Evolutionary conservation across 2,797 vertebrate genomes (phyloP), one percentile per base, ranked within the genome.

Genomic region (Gymnopithys bicolor): DNA sequence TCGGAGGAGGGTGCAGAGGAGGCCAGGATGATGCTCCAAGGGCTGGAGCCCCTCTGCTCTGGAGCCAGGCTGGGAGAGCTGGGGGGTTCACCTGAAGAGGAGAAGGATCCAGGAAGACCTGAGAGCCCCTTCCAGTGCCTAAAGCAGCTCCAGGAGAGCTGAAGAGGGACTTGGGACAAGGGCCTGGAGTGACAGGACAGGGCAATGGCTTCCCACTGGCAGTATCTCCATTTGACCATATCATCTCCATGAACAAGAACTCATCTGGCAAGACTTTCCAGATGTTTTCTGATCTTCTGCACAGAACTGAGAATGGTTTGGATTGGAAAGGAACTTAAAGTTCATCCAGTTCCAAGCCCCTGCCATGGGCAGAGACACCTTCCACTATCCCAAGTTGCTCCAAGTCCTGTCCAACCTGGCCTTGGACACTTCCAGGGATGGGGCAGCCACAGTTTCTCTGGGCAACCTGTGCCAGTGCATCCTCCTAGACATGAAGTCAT

Each of bases 11-110:
- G 21, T 25, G 4, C 56, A 63, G 69, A 68, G 41, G 48, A 68
- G 3, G 28, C 48, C 62, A 28, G 0, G 0, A 19, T 17, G 41
- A 1, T 82, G 48, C 2, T 41, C 25, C 2, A 0, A 6, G 48
- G 55, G 10, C 39, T 62, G 69, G 30, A 68, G 48, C 10, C 11
- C 14, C 62, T 75, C 76, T 66, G 59, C 45, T 52, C 53, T 68
- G 33, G 18, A 32, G 28, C 7, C 85, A 74, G 77, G 48, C 30
- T 81, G 53, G 39, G 60, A 48, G 21, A 81, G 46, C 46, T 81
- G 76, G n/a, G 11, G 11, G 8, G 68, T 0, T 66, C 60, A 39
- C 8, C 39, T 67, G 68, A 33, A 53, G 11, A 49, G 11, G 14
- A 3, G 32, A 87, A 88, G 69, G 46, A 0, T 53, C 46, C 53